A percentile compares a stretch with the other conserved stretches of the same genome.
phyloP scores from a whole-genome alignment of 1,140 invertebrate species.

The Drosophila azteca region DNA sequence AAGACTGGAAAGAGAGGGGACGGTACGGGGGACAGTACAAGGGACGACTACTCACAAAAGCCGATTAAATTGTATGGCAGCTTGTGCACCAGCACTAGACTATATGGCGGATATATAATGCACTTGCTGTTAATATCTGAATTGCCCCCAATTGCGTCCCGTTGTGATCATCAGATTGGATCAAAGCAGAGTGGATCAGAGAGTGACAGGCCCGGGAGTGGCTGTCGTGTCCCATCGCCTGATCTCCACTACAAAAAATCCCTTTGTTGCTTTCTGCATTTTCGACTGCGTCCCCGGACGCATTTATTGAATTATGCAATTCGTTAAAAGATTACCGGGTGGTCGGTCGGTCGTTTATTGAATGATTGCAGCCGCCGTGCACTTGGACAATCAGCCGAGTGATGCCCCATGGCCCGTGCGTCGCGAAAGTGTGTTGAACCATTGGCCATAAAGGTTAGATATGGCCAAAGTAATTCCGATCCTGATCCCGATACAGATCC shows the following conservation, averaged over 20 bases:
- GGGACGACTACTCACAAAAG: conserved; percentile 29
- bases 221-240: conserved; percentile 5
- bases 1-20: conserved; percentile 19
- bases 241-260: conserved; percentile 10
- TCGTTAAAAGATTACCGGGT: conserved; percentile 70
- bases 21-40: too few relatives aligned
- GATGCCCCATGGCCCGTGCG: too few relatives aligned
- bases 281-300: conserved; percentile 10
- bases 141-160: conserved; percentile 67
- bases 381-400: background rate
- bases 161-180: conserved; percentile 13
- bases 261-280: conserved; percentile 12
- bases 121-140: conserved; percentile 48
- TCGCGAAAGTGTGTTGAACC: conserved; percentile 29
- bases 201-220: background rate
- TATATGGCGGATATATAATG: conserved; percentile 47
- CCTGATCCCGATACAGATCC: background rate
- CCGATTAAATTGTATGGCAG: conserved; percentile 36
- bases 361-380: conserved; percentile 59
- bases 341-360: conserved; percentile 49
- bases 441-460: conserved; percentile 37
- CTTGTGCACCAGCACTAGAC: conserved; percentile 1
- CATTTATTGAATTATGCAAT: conserved; percentile 80
- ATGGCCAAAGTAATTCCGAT: conserved; percentile 3
- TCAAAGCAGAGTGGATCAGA: background rate